Evolutionary conservation across 1,140 invertebrate genomes (phyloP), one percentile per base, ranked within the genome.

Genomic region (Drusus annulatus): DNA sequence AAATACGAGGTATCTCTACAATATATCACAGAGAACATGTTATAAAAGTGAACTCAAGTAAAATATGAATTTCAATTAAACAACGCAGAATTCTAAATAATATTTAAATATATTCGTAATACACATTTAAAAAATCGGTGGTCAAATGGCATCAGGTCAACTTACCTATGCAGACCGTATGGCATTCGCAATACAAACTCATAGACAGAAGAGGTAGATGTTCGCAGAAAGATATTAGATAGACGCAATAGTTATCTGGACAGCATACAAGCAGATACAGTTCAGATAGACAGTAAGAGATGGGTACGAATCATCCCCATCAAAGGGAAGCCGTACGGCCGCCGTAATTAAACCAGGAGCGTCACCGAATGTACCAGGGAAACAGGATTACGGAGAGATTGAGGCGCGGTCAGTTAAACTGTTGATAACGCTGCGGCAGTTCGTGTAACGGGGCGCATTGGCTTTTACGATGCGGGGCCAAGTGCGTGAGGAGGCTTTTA

Each of bases 311-410:
- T 52, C 58, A 78, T 78, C 63, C 69, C 69, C 76, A 78, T 78
- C 76, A 78, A 78, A 78, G 65, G 76, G 76, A 69, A 62, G 13
- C 31, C 10, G 25, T 25, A 19, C 50, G 17, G 19, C 74, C 7
- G 25, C 63, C 51, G 50, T 78, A 78, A 78, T 78, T 78, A 78
- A 78, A 71, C 76, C 60, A 71, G 36, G 36, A 45, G 51, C 16
- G 65, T 58, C 63, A 71, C 63, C 58, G 76, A 45, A 69, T 15
- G 71, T 63, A 78, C 10, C 76, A 71, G 76, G 63, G 23, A 71
- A 69, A 78, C 76, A 69, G 76, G 65, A 69, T 78, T 69, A 71
- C 16, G 76, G 31, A 71, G 76, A 78, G 76, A 71, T 77, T 77
- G 63, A 19, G 28, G 50, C 45, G 45, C 76, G 76, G 76, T 77